Base-by-base conservation (phyloP, 2,113 vertebrate species). In the Rutilus rutilus region DNA sequence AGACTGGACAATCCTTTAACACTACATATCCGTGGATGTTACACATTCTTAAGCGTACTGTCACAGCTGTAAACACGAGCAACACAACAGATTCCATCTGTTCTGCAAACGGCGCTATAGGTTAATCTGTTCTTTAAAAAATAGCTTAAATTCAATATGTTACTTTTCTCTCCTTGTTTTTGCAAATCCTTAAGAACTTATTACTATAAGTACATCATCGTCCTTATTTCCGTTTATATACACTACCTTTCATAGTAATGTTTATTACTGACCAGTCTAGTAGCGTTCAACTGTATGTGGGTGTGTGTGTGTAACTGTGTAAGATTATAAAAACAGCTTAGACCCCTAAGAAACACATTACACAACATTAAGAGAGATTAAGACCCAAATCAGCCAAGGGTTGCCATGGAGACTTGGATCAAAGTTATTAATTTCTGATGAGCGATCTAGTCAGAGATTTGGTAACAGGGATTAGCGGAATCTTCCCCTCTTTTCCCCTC, bases 351-450 rank as follows among this genome's bases (percentile, higher is more conserved):
- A 84, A 90, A 87, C 84, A 84, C 86, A 90, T 92, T 91, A 92
- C 87, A 88, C 77, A 87, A 90, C 89, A 91, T 92, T 91, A 91
- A 87, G 78, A 52, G 65, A 89, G 89, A 92, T 92, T 91, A 92
- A 89, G 90, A 89, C 80, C 80, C 78, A 74, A 69, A 79, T 87
- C 74, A 86, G 21, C 73, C 52, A 50, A 42, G 71, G 30, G 86
- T 88, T 88, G 76, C 87, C 82, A 83, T 88, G 80, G 89, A 88
- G 85, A 88, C 82, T 81, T 27, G 52, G 87, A 86, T 64, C 83
- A 74, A 81, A 45, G 79, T 36, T 89, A 83, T 88, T 91, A 50
- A 90, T 91, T 89, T 91, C 81, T 88, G 71, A 90, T 85, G 81
- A 89, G 83, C 50, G 81, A 90, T 89, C 89, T 85, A 64, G 75